phyloP scores from a whole-genome alignment of 2,797 vertebrate genomes.

The Lepus townsendii region DNA sequence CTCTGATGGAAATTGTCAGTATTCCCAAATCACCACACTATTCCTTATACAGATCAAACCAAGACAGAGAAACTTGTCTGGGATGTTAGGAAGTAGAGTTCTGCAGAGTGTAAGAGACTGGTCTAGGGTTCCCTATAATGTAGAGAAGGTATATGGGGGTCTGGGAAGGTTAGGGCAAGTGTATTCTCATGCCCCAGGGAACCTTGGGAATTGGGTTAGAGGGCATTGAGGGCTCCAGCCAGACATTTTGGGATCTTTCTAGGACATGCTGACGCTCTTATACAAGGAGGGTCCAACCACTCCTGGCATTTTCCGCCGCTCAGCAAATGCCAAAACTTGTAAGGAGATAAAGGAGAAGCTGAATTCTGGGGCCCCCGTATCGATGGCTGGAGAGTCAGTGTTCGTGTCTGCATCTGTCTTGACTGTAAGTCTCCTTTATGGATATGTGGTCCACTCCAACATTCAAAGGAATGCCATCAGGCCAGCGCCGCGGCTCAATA shows the following conservation, averaged over 20 bases:
- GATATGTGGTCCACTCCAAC: background rate
- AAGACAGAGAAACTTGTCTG: background rate
- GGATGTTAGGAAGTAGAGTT: background rate
- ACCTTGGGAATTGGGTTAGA: background rate
- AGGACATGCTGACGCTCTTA: slow-evolving; percentile 91
- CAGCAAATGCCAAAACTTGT: slow-evolving; percentile 91
- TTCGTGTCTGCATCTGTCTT: slow-evolving; percentile 92
- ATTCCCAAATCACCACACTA: background rate
- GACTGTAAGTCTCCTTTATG: slow-evolving; percentile 85
- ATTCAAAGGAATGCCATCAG: background rate
- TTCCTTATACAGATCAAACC: background rate
- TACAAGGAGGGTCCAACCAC: slow-evolving; percentile 91
- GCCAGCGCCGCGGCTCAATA: no score
- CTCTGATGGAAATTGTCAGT: background rate
- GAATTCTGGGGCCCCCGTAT: slow-evolving; percentile 88
- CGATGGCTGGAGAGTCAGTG: slow-evolving; percentile 89
- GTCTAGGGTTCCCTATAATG: background rate
- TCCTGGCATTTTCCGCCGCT: slow-evolving; percentile 91
- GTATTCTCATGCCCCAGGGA: background rate
- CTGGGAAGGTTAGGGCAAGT: background rate
- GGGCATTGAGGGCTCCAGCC: background rate
- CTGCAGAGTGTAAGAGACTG: background rate
- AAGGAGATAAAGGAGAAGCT: slow-evolving; percentile 91
- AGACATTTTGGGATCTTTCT: background rate
- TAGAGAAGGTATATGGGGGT: background rate